A percentile compares a stretch with the other conserved stretches of the same genome.
Evolutionary conservation across 2,888 invertebrate species (phyloP).

Genomic region (Protonemura montana): DNA sequence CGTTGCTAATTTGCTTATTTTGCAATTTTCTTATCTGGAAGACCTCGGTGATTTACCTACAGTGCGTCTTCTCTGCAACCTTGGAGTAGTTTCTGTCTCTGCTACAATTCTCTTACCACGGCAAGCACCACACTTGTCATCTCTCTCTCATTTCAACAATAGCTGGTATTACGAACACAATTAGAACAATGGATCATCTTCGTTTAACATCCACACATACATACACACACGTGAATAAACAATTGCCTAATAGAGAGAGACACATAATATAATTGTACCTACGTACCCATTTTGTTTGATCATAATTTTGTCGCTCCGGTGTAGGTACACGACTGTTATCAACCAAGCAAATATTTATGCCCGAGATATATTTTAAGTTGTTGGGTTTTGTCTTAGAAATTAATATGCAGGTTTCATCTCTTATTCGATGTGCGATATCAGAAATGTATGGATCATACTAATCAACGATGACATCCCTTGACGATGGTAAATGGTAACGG

Average conservation of each 20-base stretch:
- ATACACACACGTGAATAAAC: conserved; percentile 24
- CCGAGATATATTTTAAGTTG: neutral
- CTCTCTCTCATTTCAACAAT: neutral
- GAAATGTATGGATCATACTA: too few relatives aligned
- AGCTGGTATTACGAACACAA: conserved; percentile 9
- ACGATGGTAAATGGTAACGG: neutral
- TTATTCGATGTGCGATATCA: too few relatives aligned
- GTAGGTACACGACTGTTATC: neutral
- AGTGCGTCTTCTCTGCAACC: neutral
- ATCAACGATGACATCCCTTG: neutral
- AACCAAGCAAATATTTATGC: neutral
- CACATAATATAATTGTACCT: neutral
- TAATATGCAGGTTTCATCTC: neutral
- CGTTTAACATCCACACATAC: neutral
- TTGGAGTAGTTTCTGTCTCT: neutral
- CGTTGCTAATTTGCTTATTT: conserved; percentile 26
- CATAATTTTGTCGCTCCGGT: neutral
- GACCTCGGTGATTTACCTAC: conserved; percentile 23
- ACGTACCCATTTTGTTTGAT: neutral
- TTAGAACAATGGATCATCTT: conserved; percentile 34
- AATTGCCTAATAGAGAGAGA: conserved; percentile 19
- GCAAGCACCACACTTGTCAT: neutral
- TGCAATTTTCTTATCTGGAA: conserved; percentile 32
- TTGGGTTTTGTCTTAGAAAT: neutral
- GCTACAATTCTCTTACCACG: neutral